Conservation (phyloP, 2,888 invertebrate species). For the Scaeva pyrastri region DNA sequence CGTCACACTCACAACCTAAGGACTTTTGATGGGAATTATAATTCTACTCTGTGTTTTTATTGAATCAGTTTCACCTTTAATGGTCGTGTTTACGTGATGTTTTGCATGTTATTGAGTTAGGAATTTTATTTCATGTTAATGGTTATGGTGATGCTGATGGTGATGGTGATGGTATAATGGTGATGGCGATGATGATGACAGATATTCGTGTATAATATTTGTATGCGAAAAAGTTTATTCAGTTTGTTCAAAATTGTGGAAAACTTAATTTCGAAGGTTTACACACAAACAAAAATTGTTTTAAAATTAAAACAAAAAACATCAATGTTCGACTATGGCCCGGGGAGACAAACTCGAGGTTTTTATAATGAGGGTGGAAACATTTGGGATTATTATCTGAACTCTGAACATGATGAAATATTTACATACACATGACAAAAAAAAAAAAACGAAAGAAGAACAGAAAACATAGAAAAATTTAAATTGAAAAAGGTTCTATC, state of each 20-base stretch:
- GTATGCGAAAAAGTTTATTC: slow-evolving; percentile 8
- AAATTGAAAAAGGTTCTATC: too few relatives aligned
- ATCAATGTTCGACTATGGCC: background rate
- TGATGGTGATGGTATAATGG: slow-evolving; percentile 54
- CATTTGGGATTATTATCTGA: background rate
- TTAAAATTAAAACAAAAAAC: slow-evolving; percentile 9
- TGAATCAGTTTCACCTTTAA: slow-evolving; percentile 73
- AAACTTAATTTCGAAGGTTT: slow-evolving; percentile 27
- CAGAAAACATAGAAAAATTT: too few relatives aligned
- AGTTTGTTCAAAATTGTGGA: slow-evolving; percentile 20
- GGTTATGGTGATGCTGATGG: slow-evolving; percentile 36
- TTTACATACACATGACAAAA: too few relatives aligned
- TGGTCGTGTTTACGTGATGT: slow-evolving; percentile 72
- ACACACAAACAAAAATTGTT: background rate
- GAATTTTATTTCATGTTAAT: slow-evolving; percentile 63
- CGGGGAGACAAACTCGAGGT: background rate
- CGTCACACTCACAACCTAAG: slow-evolving; percentile 24
- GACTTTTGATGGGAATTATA: slow-evolving; percentile 72
- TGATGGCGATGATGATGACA: slow-evolving; percentile 30
- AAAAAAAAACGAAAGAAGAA: too few relatives aligned
- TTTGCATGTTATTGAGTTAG: slow-evolving; percentile 74
- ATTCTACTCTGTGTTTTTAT: slow-evolving; percentile 61
- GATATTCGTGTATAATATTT: background rate
- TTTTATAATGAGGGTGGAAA: too few relatives aligned
- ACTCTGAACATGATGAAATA: background rate